phyloP scores from a whole-genome alignment of 2,888 invertebrate species.

The Spisula solida region DNA sequence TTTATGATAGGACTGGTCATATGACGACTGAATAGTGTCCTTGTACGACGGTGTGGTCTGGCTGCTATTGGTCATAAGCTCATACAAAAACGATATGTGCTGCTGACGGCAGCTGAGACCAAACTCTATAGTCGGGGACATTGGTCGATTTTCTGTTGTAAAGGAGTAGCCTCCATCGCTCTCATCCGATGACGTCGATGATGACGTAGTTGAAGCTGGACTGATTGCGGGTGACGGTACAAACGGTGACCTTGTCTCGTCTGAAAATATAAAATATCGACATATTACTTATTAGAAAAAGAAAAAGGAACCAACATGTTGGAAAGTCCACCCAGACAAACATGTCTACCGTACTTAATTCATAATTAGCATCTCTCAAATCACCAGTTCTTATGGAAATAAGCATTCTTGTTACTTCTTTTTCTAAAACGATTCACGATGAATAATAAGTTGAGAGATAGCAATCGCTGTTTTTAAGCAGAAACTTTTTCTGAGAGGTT shows the following conservation, averaged over 20 bases:
- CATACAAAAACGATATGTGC: conserved; percentile 79
- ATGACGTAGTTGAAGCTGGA: conserved; percentile 63
- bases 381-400: background rate
- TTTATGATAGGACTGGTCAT: conserved; percentile 49
- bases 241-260: conserved; percentile 40
- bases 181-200: conserved; percentile 67
- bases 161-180: conserved; percentile 72
- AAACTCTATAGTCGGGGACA: conserved; percentile 75
- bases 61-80: conserved; percentile 76
- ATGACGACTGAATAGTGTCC: conserved; percentile 54
- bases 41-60: conserved; percentile 67
- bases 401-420: background rate
- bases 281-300: too few relatives aligned
- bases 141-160: conserved; percentile 69
- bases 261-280: conserved; percentile 47
- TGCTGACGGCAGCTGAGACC: conserved; percentile 75
- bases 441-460: background rate
- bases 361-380: background rate
- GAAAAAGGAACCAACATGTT: too few relatives aligned
- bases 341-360: too few relatives aligned
- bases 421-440: background rate
- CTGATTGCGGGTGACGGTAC: conserved; percentile 67
- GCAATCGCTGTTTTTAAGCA: background rate
- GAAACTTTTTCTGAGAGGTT: background rate
- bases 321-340: too few relatives aligned